Evolutionary conservation across 2,888 invertebrate species (phyloP).

Genomic region (Agrypnus murinus): DNA sequence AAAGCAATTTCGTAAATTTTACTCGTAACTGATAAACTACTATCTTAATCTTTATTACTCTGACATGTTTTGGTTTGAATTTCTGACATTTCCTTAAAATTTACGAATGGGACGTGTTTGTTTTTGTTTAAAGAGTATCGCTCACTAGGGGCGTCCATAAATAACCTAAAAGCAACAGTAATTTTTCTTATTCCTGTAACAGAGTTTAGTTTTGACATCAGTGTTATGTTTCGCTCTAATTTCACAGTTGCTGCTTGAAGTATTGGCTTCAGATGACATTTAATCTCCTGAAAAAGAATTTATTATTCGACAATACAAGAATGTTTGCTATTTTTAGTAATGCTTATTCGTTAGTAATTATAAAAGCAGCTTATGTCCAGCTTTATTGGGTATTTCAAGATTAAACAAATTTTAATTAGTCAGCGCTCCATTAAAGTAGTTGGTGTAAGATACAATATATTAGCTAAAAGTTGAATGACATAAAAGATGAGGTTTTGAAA

Average conservation of each 20-base stretch:
- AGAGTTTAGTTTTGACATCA: constrained; percentile 30
- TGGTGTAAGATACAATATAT: too few species aligned
- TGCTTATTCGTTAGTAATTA: too few species aligned
- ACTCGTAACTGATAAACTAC: not conserved
- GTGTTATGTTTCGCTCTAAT: constrained; percentile 37
- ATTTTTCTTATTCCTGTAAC: constrained; percentile 35
- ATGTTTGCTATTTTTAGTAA: not conserved
- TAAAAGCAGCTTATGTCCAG: not conserved
- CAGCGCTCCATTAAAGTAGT: constrained; percentile 12
- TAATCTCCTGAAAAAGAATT: constrained; percentile 15
- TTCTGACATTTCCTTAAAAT: constrained; percentile 29
- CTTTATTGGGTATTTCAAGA: not conserved
- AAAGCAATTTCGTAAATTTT: constrained; percentile 5
- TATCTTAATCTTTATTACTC: constrained; percentile 21
- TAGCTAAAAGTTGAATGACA: not conserved
- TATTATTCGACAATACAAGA: constrained; percentile 3
- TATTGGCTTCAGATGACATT: constrained; percentile 20
- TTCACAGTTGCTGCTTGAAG: constrained; percentile 25
- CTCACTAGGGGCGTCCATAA: constrained; percentile 36
- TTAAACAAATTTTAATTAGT: not conserved
- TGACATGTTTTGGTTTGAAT: constrained; percentile 27
- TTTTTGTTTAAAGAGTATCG: constrained; percentile 33
- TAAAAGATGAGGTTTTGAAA: not conserved
- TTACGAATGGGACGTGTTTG: constrained; percentile 35
- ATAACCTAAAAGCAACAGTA: constrained; percentile 32